Percentiles rank a stretch among this genome's conserved stretches.
Conservation (phyloP, 2,113 vertebrate genomes). For the Tringa solitaria region DNA sequence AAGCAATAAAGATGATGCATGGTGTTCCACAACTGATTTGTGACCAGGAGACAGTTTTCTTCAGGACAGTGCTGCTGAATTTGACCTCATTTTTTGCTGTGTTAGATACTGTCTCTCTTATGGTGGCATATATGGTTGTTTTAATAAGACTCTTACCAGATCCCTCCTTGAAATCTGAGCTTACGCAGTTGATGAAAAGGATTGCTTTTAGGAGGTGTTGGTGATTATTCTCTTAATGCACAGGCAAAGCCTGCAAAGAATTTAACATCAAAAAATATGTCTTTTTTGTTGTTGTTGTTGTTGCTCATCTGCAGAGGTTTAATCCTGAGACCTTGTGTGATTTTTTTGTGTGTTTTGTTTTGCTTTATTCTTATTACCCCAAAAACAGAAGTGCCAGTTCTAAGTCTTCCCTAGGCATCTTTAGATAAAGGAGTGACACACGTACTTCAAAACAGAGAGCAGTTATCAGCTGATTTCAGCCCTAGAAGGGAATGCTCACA, state of each 20-base stretch:
- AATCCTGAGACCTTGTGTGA: background rate
- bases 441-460: constrained; percentile 15
- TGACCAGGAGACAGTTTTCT: constrained; percentile 36
- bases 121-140: background rate
- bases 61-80: constrained; percentile 1
- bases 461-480: constrained; percentile 9
- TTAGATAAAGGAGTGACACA: background rate
- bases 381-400: background rate
- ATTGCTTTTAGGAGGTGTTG: background rate
- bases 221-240: background rate
- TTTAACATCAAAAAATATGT: background rate
- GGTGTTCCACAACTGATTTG: constrained; percentile 36
- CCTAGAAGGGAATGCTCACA: background rate
- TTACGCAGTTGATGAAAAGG: background rate
- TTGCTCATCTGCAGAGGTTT: background rate
- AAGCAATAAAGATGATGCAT: constrained; percentile 17
- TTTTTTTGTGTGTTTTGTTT: background rate
- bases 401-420: background rate
- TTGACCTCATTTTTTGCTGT: constrained; percentile 38
- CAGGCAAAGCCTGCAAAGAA: background rate
- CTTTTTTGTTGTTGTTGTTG: background rate
- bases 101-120: constrained; percentile 5
- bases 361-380: background rate
- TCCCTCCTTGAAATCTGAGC: constrained; percentile 2
- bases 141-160: constrained; percentile 9